Base-by-base conservation (phyloP, 2,888 invertebrate genomes). In the Cordilura impudica region DNA sequence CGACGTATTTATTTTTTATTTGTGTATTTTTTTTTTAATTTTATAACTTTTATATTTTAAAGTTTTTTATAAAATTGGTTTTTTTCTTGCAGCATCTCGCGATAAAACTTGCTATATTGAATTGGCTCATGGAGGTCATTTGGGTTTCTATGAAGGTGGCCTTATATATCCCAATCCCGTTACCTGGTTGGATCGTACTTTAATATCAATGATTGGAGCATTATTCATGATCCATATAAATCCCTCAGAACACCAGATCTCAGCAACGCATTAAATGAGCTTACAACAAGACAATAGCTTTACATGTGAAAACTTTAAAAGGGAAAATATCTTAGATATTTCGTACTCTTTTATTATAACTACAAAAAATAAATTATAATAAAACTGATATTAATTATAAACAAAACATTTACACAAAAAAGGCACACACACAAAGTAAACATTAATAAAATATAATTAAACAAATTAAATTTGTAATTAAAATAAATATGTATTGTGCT, bases 81-180 rank as follows among this genome's bases (percentile, higher is more conserved):
- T 67, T 5, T n/a, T n/a, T n/a, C n/a, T 84, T 86, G 88, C 88
- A 96, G 96, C 91, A 82, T 92, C 92, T 7, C 93, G 92, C 74
- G 91, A 92, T 60, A 94, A 94, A 84, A 91, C 92, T 2, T 92
- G 96, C 83, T 97, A 94, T 86, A 90, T 97, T 69, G 95, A 96
- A 88, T 90, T 97, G 21, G 94, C 96, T 8, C 97, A 98, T 88
- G 98, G 98, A 10, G 98, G 98, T 3, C 98, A 98, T 90, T 91
- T 98, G 82, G 98, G 98, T 18, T 98, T 97, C 90, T 97, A 97
- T 88, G 98, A 98, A 90, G 97, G 97, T 8, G 97, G 97, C 16
- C 90, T 95, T 23, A 87, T 97, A 1, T 95, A 96, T 89, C 97
- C 98, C 0, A 95, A 96, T 87, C 95, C 96, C 0, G 94, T 97